These are phyloP conservation scores for Seira ritae DNA, from an alignment of 2,888 invertebrate species.

Conservation along the genomic window DNA sequence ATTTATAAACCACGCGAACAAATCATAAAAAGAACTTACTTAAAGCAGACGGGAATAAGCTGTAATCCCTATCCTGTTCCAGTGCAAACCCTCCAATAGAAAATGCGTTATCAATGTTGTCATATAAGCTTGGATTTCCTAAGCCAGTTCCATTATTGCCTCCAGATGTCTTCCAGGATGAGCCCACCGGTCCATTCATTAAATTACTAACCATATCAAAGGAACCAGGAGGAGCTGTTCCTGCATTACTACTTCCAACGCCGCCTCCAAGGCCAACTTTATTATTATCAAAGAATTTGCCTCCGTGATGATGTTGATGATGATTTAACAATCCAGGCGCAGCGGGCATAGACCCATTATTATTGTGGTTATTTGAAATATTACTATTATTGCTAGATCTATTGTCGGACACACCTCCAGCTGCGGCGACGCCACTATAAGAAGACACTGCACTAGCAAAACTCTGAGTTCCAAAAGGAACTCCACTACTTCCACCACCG, in stretches of 20 bases:
- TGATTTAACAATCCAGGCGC: constrained; percentile 33
- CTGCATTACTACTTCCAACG: constrained; percentile 29
- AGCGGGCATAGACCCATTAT: constrained; percentile 3
- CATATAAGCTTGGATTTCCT: constrained; percentile 59
- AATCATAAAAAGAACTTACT: constrained; percentile 37
- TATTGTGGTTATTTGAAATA: constrained; percentile 48
- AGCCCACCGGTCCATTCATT: constrained; percentile 61
- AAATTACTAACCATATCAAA: constrained; percentile 44
- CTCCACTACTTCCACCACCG: constrained; percentile 48
- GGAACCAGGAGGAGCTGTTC: no score
- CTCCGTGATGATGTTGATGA: constrained; percentile 58
- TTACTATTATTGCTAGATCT: constrained; percentile 59
- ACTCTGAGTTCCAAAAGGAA: constrained; percentile 65
- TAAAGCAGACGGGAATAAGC: constrained; percentile 61
- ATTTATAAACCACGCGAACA: no score
- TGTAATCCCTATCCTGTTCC: constrained; percentile 59
- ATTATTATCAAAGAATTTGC: constrained; percentile 65
- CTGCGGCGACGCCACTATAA: constrained; percentile 64
- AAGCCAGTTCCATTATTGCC: constrained; percentile 50
- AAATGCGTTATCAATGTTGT: constrained; percentile 62
- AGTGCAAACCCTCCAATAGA: constrained; percentile 44
- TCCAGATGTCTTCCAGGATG: constrained; percentile 44
- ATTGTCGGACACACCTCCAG: constrained; percentile 50
- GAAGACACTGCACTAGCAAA: constrained; percentile 72
- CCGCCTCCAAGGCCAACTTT: constrained; percentile 34